Evolutionary conservation across 2,888 invertebrate species (phyloP).

Genomic region (Tolmerus cingulatus): DNA sequence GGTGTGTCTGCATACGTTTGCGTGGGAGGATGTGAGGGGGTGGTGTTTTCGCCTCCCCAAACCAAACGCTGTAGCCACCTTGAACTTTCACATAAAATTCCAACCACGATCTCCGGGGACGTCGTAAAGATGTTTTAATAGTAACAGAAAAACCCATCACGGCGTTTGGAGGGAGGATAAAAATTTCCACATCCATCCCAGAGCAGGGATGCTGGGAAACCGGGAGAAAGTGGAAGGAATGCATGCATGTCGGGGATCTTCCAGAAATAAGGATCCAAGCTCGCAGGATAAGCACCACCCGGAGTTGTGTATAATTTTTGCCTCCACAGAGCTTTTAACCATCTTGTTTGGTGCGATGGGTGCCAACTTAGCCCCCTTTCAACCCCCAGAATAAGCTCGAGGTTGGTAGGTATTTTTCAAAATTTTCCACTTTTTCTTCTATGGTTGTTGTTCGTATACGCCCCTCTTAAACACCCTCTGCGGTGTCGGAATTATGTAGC

Average conservation of each 20-base stretch:
- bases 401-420: background rate
- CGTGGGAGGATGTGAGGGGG: background rate
- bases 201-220: background rate
- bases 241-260: slow-evolving; percentile 9
- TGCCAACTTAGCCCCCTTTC: background rate
- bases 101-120: slow-evolving; percentile 44
- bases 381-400: background rate
- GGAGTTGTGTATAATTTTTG: background rate
- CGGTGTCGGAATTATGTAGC: slow-evolving; percentile 9
- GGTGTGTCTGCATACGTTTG: background rate
- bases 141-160: slow-evolving; percentile 44
- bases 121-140: slow-evolving; percentile 47
- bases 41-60: background rate
- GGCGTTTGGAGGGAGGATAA: background rate
- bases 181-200: slow-evolving; percentile 4
- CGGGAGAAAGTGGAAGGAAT: background rate
- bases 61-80: slow-evolving; percentile 22
- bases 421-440: background rate
- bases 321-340: background rate
- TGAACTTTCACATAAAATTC: slow-evolving; percentile 45
- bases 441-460: background rate
- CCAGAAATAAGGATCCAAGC: slow-evolving; percentile 3
- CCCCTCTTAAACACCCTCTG: background rate
- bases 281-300: background rate
- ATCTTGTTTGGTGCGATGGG: background rate